A percentile compares a stretch with the other conserved stretches of the same genome.
phyloP scores from a whole-genome alignment of 2,888 invertebrate species.

The Perizoma affinitatum region DNA sequence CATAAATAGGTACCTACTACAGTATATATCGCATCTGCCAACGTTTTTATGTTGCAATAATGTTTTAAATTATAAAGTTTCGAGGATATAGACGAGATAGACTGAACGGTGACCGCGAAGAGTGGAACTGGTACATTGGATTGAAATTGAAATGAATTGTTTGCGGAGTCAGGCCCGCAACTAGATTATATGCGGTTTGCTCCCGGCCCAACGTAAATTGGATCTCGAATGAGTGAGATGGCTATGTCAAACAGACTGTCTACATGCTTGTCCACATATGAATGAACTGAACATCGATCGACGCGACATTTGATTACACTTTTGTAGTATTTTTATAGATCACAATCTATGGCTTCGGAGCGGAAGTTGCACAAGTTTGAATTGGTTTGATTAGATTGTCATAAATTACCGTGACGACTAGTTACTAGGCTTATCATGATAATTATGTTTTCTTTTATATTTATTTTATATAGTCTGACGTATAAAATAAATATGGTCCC shows the following conservation, averaged over 20 bases:
- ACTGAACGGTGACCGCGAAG: conserved; percentile 43
- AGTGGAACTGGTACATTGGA: conserved; percentile 55
- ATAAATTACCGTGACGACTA: conserved; percentile 25
- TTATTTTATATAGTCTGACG: too few relatives aligned
- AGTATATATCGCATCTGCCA: conserved; percentile 4
- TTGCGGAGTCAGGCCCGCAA: conserved; percentile 63
- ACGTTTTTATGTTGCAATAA: neutral
- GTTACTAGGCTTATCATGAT: neutral
- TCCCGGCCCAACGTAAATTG: conserved; percentile 65
- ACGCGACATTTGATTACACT: conserved; percentile 20
- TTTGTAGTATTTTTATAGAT: conserved; percentile 23
- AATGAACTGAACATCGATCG: conserved; percentile 9
- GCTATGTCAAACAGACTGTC: conserved; percentile 60
- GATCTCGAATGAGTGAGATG: conserved; percentile 71
- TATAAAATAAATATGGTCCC: neutral
- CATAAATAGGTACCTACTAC: conserved; percentile 1
- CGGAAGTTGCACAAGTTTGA: conserved; percentile 29
- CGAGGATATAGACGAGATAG: conserved; percentile 21
- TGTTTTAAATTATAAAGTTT: conserved; percentile 4
- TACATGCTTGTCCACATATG: conserved; percentile 43
- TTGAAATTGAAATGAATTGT: conserved; percentile 79
- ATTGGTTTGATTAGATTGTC: conserved; percentile 29
- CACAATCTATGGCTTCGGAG: conserved; percentile 14
- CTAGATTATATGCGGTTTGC: conserved; percentile 67
- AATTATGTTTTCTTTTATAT: too few relatives aligned